Percentiles rank a stretch among this genome's conserved stretches.
These are phyloP conservation scores for Pseudorhiza aurosa DNA, from an alignment of 30 jellyfish, hydroid and myxozoan genomes.

Conservation along the genomic window DNA sequence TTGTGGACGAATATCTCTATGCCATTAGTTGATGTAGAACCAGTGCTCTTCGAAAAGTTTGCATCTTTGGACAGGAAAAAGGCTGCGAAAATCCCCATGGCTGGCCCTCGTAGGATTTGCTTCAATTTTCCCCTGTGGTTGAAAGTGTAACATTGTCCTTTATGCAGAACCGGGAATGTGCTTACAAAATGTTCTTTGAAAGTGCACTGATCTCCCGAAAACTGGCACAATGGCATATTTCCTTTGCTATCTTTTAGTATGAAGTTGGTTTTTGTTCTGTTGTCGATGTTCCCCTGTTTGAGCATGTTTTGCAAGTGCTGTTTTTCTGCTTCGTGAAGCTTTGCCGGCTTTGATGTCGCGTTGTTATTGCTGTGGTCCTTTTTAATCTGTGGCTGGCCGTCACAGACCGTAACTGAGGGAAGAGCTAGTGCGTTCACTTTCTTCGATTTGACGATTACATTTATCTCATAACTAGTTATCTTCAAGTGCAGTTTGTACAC, in stretches of 20 bases:
- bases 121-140: constrained; percentile 2
- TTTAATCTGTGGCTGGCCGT: not conserved
- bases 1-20: constrained; percentile 5
- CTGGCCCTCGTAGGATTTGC: constrained; percentile 18
- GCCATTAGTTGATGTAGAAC: constrained; percentile 15
- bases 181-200: not conserved
- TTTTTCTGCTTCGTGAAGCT: not conserved
- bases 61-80: constrained; percentile 2
- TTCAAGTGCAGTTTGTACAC: constrained; percentile 3
- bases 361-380: not conserved
- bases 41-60: not conserved
- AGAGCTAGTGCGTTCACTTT: constrained; percentile 3
- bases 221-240: constrained; percentile 38
- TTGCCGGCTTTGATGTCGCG: not conserved
- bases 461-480: not conserved
- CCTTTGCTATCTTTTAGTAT: not conserved
- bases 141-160: constrained; percentile 29
- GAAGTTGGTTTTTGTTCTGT: not conserved
- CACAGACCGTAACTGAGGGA: constrained; percentile 17
- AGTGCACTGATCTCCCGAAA: constrained; percentile 17
- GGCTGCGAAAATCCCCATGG: constrained; percentile 22
- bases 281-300: not conserved
- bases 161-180: not conserved
- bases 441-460: constrained; percentile 3
- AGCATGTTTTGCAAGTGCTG: not conserved